A percentile compares a stretch with the other conserved stretches of the same genome.
phyloP scores from a whole-genome alignment of 2,113 vertebrate genomes.

The Nansenia antarctica region DNA sequence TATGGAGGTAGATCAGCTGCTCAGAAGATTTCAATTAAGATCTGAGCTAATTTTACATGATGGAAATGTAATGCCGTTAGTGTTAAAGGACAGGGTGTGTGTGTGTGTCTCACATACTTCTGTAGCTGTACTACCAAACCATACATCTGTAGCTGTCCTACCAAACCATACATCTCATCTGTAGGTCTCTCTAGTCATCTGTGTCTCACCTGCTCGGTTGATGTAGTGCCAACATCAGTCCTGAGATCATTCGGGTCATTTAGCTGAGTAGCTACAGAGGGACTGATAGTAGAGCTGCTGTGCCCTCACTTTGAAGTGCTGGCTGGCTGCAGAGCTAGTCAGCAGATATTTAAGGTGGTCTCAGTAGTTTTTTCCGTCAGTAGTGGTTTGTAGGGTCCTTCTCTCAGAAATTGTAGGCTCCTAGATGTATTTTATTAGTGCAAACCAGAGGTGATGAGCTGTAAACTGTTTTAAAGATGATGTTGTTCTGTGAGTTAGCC shows the following conservation, averaged over 20 bases:
- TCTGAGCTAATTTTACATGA: neutral
- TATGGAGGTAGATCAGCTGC: neutral
- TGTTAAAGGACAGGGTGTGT: neutral
- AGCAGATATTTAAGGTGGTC: neutral
- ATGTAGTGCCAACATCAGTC: constrained; percentile 30
- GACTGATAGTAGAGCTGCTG: constrained; percentile 49
- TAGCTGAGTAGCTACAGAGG: constrained; percentile 33
- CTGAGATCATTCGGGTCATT: neutral
- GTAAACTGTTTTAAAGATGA: neutral
- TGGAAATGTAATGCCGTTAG: neutral
- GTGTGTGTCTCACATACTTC: no score
- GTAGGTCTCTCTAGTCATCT: neutral
- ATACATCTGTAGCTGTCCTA: no score
- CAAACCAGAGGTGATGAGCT: neutral
- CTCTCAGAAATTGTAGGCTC: neutral
- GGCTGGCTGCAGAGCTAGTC: neutral
- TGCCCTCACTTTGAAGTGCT: constrained; percentile 54
- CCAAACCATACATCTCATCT: no score
- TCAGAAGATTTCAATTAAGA: neutral
- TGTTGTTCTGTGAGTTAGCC: neutral
- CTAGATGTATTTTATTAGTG: neutral
- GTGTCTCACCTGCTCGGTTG: constrained; percentile 45
- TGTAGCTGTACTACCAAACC: no score
- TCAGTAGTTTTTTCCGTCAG: neutral
- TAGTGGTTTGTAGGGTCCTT: no score